Conservation (phyloP, 1,140 invertebrate species). For the Eufriesea mexicana region DNA sequence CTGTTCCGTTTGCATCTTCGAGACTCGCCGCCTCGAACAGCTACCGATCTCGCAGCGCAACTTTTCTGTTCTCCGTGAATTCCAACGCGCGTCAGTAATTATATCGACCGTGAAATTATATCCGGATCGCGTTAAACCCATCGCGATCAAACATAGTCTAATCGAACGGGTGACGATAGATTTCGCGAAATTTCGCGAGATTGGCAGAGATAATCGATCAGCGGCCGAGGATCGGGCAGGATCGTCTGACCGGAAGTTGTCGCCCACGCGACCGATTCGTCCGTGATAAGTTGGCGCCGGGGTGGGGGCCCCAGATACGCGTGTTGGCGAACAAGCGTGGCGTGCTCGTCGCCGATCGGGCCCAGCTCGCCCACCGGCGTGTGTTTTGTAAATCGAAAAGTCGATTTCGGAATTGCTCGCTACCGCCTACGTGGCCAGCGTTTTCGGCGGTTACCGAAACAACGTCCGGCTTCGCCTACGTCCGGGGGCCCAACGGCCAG, state of each 20-base stretch:
- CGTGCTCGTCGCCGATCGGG: slow-evolving; percentile 18
- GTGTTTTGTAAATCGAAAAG: slow-evolving; percentile 63
- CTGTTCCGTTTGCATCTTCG: slow-evolving; percentile 39
- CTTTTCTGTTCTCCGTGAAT: too few relatives aligned
- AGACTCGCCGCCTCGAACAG: too few relatives aligned
- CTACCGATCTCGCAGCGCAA: too few relatives aligned
- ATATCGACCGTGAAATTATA: too few relatives aligned
- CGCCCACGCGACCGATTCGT: slow-evolving; percentile 64
- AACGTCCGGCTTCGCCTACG: slow-evolving; percentile 67
- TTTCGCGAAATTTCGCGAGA: background rate
- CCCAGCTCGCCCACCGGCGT: slow-evolving; percentile 55
- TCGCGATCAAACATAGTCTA: too few relatives aligned
- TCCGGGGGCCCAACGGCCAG: slow-evolving; percentile 11
- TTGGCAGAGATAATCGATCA: background rate
- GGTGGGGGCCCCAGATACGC: slow-evolving; percentile 21
- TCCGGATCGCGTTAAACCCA: too few relatives aligned
- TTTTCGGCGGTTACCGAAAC: slow-evolving; percentile 60
- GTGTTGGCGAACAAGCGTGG: slow-evolving; percentile 38
- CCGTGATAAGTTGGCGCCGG: slow-evolving; percentile 61
- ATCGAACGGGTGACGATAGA: too few relatives aligned
- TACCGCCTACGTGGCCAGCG: slow-evolving; percentile 53
- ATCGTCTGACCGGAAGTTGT: slow-evolving; percentile 67
- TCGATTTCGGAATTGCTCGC: slow-evolving; percentile 66
- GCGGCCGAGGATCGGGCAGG: background rate
- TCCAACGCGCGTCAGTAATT: too few relatives aligned